Conservation (phyloP, 2,797 vertebrate genomes). For the Acanthurus leucopareius region DNA sequence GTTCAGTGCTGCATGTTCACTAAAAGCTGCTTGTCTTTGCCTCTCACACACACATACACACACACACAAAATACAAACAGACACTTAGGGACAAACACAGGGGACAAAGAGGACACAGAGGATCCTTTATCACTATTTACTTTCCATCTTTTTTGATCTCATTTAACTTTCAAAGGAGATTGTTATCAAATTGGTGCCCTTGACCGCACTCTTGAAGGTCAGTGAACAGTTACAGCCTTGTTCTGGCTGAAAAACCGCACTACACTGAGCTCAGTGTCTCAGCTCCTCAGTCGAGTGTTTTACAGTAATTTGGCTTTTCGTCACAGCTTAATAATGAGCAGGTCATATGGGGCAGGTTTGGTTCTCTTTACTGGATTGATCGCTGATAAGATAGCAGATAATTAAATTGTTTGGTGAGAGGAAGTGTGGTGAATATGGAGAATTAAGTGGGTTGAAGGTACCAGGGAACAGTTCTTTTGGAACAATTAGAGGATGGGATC, state of each 20-base stretch:
- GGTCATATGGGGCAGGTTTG: slow-evolving; percentile 15
- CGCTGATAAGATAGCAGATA: slow-evolving; percentile 37
- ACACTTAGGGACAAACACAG: not conserved
- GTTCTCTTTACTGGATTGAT: slow-evolving; percentile 30
- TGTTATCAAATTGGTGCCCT: slow-evolving; percentile 42
- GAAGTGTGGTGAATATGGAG: not conserved
- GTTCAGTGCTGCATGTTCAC: too few relatives aligned
- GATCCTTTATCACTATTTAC: slow-evolving; percentile 75
- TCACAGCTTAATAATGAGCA: slow-evolving; percentile 71
- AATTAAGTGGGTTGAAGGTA: not conserved
- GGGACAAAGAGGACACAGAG: slow-evolving; percentile 16
- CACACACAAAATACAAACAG: not conserved
- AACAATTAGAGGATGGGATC: not conserved
- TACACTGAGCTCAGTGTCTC: slow-evolving; percentile 9
- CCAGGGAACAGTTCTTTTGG: not conserved
- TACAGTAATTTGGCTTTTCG: slow-evolving; percentile 61
- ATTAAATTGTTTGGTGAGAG: slow-evolving; percentile 9
- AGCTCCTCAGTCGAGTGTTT: not conserved
- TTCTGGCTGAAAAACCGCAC: slow-evolving; percentile 28
- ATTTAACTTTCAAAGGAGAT: slow-evolving; percentile 28
- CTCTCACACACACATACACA: slow-evolving; percentile 7
- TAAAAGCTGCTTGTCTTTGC: too few relatives aligned
- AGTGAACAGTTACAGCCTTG: slow-evolving; percentile 54
- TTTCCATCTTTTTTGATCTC: slow-evolving; percentile 39
- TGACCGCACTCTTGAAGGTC: slow-evolving; percentile 69